Evolutionary conservation across 2,797 vertebrate genomes (phyloP), one percentile per base, ranked within the genome.

Genomic region (Coranthus polyacanthus): DNA sequence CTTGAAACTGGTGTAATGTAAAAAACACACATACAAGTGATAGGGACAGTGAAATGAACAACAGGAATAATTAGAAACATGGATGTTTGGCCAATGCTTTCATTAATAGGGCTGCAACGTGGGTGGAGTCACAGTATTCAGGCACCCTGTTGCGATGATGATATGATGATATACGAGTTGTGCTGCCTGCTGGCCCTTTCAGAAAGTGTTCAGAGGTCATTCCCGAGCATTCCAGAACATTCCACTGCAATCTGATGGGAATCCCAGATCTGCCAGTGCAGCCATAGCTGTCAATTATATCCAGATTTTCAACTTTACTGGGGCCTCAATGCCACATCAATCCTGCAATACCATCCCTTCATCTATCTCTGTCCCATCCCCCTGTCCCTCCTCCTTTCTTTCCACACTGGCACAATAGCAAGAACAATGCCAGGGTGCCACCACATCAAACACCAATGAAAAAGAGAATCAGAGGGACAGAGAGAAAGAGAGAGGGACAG

Each of bases 251-350:
- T 84, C 82, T 89, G 85, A 91, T 91, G 89, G 83, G 79, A 90
- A 82, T 89, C 79, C 87, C 90, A 91, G 90, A 90, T 91, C 85
- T 82, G 79, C 90, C 86, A 80, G 74, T 13, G 54, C 32, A 49
- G 38, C 39, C 47, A 12, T 73, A 84, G 88, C 84, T 90, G 91
- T 91, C 91, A 90, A 90, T 89, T 91, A 91, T 88, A 90, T 88
- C 88, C 90, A 91, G 89, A 91, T 90, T 90, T 85, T 77, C 65
- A 62, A 79, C 81, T 91, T 91, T 89, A 91, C 90, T 91, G 87
- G 86, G 81, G 89, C 90, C 88, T 85, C 85, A 65, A 82, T 62
- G 91, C 91, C 90, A 91, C 91, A 92, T 92, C 87, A 91, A 89
- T 85, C 81, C 84, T 50, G 81, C 80, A 76, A 81, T 78, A 78